A percentile compares a stretch with the other conserved stretches of the same genome.
phyloP scores from a whole-genome alignment of 1,140 invertebrate genomes.

The Brachionus sp. region DNA sequence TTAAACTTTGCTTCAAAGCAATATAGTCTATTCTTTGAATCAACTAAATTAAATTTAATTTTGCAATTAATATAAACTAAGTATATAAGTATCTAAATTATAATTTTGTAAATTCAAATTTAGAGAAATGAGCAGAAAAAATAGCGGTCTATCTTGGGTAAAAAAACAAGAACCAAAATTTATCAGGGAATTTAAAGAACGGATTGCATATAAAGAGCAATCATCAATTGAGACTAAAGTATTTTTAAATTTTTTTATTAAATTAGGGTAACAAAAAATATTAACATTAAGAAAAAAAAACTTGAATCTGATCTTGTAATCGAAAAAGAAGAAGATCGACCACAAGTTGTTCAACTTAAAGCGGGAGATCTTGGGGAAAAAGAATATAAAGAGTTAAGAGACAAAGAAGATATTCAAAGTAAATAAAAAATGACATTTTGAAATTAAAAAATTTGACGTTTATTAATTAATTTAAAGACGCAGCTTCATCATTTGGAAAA shows the following conservation, averaged over 20 bases:
- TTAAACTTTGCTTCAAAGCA: too few species aligned
- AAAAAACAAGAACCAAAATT: conserved; percentile 54
- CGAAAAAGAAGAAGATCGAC: conserved; percentile 34
- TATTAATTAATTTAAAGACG: background rate
- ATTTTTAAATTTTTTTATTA: background rate
- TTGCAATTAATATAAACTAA: too few species aligned
- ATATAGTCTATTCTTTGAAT: too few species aligned
- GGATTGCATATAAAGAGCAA: conserved; percentile 55
- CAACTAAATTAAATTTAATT: too few species aligned
- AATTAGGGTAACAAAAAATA: background rate
- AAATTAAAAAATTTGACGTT: background rate
- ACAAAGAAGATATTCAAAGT: conserved; percentile 41
- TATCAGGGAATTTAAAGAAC: conserved; percentile 54
- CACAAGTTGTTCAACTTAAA: conserved; percentile 38
- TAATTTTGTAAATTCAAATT: background rate
- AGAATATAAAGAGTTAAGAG: conserved; percentile 23
- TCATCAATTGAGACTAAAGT: conserved; percentile 53
- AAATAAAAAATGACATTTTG: background rate
- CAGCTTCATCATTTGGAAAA: conserved; percentile 42
- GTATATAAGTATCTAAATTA: background rate
- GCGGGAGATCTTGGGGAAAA: conserved; percentile 40
- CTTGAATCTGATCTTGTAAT: conserved; percentile 34
- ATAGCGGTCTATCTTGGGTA: conserved; percentile 48
- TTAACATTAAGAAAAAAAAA: background rate
- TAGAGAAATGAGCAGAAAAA: background rate